phyloP scores from a whole-genome alignment of 2,113 vertebrate genomes.

The Sardina pilchardus region DNA sequence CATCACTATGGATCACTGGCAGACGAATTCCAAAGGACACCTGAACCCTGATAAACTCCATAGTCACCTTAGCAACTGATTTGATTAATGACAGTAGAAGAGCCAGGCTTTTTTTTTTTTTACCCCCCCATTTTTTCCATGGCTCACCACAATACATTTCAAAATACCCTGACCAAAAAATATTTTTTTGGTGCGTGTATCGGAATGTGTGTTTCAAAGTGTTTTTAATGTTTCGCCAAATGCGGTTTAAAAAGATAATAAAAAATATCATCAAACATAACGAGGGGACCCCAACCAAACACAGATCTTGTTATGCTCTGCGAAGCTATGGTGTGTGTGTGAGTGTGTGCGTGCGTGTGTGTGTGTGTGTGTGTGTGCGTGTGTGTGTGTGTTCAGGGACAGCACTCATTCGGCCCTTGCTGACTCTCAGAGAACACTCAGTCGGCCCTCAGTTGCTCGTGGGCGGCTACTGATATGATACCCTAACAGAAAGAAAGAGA shows the following conservation, averaged over 20 bases:
- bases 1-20: slow-evolving; percentile 26
- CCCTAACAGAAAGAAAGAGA: not conserved
- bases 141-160: not conserved
- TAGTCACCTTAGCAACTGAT: not conserved
- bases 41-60: not conserved
- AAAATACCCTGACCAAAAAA: too few relatives aligned
- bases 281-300: not conserved
- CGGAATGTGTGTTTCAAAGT: not conserved
- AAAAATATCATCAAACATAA: not conserved
- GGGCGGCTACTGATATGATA: not conserved
- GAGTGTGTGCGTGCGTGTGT: not conserved
- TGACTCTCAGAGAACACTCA: not conserved
- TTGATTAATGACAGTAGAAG: slow-evolving; percentile 2
- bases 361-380: not conserved
- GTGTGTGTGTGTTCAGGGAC: not conserved
- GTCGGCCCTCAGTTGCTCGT: not conserved
- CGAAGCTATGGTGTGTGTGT: not conserved
- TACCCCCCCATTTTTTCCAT: not conserved
- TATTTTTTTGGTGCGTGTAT: not conserved
- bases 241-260: not conserved
- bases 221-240: not conserved
- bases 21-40: slow-evolving; percentile 8
- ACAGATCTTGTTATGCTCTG: not conserved
- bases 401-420: not conserved
- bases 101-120: not conserved